These are phyloP conservation scores for Pantelozetes paolii DNA, from an alignment of 2,888 invertebrate species.

Conservation along the genomic window DNA sequence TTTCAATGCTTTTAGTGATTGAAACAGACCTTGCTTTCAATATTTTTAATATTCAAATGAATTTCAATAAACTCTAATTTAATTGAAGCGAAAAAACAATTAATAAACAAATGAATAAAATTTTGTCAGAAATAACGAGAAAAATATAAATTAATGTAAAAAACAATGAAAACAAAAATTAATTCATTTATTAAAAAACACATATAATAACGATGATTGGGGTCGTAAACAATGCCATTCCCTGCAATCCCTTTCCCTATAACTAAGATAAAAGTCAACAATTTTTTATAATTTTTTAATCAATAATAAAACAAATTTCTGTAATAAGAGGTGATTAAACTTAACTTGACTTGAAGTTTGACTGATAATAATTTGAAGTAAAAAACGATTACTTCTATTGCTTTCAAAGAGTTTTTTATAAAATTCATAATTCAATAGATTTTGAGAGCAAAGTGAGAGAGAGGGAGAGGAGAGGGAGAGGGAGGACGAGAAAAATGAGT, in stretches of 20 bases:
- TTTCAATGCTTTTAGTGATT: too few species aligned
- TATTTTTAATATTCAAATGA: too few species aligned
- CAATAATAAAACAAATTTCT: not conserved
- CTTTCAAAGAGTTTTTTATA: not conserved
- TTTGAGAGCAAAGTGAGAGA: too few species aligned
- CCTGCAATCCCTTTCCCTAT: not conserved
- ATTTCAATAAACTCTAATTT: too few species aligned
- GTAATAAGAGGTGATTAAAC: constrained; percentile 27
- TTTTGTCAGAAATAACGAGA: not conserved
- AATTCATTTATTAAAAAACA: not conserved
- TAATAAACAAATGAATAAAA: not conserved
- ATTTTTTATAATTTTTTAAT: not conserved
- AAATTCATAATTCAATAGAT: not conserved
- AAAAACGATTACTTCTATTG: not conserved
- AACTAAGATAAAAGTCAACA: not conserved
- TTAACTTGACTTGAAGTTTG: constrained; percentile 11
- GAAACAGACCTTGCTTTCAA: too few species aligned
- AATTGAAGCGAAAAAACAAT: not conserved
- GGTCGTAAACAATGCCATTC: not conserved
- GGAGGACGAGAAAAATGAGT: not conserved
- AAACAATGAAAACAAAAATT: not conserved
- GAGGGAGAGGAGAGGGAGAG: not conserved
- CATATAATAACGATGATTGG: not conserved
- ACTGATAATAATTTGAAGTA: constrained; percentile 20
- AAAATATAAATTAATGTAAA: not conserved